phyloP scores from a whole-genome alignment of 2,797 vertebrate genomes.

The Enteromius argenteus region DNA sequence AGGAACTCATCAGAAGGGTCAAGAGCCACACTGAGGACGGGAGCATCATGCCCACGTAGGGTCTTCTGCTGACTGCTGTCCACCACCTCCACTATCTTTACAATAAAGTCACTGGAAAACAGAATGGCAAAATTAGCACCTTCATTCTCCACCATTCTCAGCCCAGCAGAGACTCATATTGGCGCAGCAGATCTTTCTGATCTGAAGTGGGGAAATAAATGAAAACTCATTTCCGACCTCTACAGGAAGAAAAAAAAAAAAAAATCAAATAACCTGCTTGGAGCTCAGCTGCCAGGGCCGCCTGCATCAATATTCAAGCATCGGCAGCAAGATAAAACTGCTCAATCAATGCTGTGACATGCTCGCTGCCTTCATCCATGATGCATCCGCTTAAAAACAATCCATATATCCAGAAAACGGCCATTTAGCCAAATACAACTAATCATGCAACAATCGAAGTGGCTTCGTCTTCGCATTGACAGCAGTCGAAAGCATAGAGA shows the following conservation, averaged over 20 bases:
- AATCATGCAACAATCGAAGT: conserved; percentile 57
- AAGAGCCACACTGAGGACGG: conserved; percentile 92
- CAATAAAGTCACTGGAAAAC: conserved; percentile 89
- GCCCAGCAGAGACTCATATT: conserved; percentile 38
- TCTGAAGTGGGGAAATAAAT: conserved; percentile 54
- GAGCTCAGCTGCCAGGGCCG: conserved; percentile 50
- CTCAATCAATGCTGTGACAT: conserved; percentile 64
- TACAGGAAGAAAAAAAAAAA: conserved; percentile 25
- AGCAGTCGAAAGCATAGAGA: neutral
- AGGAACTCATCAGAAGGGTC: conserved; percentile 90
- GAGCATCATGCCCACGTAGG: conserved; percentile 90
- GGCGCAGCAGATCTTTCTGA: conserved; percentile 26
- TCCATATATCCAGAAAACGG: conserved; percentile 64
- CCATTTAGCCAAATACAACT: conserved; percentile 60
- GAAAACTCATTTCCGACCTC: conserved; percentile 61
- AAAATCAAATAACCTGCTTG: conserved; percentile 62
- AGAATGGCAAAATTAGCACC: conserved; percentile 16
- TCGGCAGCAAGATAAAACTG: conserved; percentile 63
- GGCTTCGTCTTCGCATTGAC: neutral
- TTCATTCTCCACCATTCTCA: conserved; percentile 7
- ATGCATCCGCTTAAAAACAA: conserved; percentile 64
- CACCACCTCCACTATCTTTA: conserved; percentile 91
- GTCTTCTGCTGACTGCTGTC: conserved; percentile 95
- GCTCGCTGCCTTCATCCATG: conserved; percentile 59
- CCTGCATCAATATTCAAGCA: conserved; percentile 66